Conservation (phyloP, 2,797 vertebrate species). For the Platalea minor region DNA sequence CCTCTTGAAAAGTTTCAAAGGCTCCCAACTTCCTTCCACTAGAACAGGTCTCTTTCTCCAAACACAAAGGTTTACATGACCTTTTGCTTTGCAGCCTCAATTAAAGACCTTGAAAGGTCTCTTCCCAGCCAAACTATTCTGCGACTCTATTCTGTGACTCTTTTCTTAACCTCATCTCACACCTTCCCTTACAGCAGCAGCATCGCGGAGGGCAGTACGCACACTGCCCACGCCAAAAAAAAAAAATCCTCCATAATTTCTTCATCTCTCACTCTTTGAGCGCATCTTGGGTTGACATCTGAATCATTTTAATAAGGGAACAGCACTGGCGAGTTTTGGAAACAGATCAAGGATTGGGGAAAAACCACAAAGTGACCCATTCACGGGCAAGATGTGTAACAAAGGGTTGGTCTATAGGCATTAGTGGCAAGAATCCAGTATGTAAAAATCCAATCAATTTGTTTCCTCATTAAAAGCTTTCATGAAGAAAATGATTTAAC, state of each 20-base stretch:
- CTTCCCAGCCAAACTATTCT: not conserved
- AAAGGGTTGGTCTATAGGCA: conserved; percentile 41
- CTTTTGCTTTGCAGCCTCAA: not conserved
- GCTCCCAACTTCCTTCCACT: not conserved
- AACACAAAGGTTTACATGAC: rapidly evolving
- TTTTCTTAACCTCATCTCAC: not conserved
- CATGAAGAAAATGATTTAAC: conserved; percentile 71
- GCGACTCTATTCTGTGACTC: rapidly evolving
- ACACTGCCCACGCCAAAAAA: rapidly evolving
- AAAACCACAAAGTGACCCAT: conserved; percentile 14
- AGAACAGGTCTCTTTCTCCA: not conserved
- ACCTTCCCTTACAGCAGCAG: not conserved
- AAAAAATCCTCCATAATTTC: not conserved
- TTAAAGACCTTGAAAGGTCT: not conserved
- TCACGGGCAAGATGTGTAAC: conserved; percentile 20
- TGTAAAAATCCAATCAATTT: conserved; percentile 62
- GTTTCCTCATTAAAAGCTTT: conserved; percentile 69
- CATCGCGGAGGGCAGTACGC: rapidly evolving
- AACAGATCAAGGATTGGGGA: not conserved
- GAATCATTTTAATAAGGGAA: not conserved
- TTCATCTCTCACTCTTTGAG: not conserved
- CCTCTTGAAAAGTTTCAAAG: not conserved
- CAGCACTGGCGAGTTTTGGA: not conserved
- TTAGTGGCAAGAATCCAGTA: conserved; percentile 53
- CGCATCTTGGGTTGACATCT: not conserved